A percentile compares a stretch with the other conserved stretches of the same genome.
Evolutionary conservation across 2,888 invertebrate species (phyloP).

Genomic region (Zygothrica quintamaculata): DNA sequence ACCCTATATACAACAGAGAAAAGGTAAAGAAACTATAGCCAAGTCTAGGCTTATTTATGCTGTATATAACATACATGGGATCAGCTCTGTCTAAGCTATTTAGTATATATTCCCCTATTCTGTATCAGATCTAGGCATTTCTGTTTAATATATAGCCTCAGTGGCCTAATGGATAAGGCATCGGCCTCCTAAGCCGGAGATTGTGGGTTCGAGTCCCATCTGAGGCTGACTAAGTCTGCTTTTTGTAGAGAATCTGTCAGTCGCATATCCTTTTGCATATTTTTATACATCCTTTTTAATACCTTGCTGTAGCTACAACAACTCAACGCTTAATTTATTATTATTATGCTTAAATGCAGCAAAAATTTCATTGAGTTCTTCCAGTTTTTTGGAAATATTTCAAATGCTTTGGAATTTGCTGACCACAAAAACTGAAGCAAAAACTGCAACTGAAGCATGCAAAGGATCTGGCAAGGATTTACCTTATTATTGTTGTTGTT

Average conservation of each 20-base stretch:
- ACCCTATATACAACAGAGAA: too few relatives aligned
- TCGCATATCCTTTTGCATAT: too few relatives aligned
- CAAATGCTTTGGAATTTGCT: constrained; percentile 27
- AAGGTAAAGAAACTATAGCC: too few relatives aligned
- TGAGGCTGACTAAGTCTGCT: neutral
- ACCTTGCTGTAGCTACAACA: neutral
- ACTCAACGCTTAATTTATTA: constrained; percentile 18
- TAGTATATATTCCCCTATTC: too few relatives aligned
- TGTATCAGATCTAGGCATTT: too few relatives aligned
- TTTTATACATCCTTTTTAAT: too few relatives aligned
- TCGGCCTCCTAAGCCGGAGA: constrained; percentile 1
- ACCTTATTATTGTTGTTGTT: neutral
- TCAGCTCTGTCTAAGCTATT: too few relatives aligned
- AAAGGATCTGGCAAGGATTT: neutral
- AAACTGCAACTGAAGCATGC: constrained; percentile 7
- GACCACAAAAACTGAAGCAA: constrained; percentile 42
- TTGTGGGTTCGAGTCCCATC: constrained; percentile 2
- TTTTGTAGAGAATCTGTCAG: too few relatives aligned
- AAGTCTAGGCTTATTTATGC: too few relatives aligned
- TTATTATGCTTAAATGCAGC: neutral
- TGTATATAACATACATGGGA: too few relatives aligned
- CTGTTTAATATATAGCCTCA: neutral
- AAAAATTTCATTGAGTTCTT: constrained; percentile 10
- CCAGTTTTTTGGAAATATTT: constrained; percentile 29
- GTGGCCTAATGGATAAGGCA: constrained; percentile 1